phyloP scores from a whole-genome alignment of 1,140 invertebrate genomes.

The Chrysoperla carnea region DNA sequence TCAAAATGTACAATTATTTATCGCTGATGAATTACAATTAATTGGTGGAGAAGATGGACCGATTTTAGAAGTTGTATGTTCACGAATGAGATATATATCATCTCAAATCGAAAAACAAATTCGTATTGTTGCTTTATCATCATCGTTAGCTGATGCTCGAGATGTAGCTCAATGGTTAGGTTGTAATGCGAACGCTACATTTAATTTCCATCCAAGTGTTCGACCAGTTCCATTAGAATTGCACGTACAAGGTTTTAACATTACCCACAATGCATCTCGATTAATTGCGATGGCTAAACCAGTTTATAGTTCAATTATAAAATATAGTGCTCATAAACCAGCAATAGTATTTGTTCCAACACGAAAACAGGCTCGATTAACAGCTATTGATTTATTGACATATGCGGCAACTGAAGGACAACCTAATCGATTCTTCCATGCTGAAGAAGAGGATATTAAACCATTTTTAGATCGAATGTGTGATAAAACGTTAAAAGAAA shows the following conservation, averaged over 20 bases:
- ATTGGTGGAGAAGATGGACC: slow-evolving; percentile 81
- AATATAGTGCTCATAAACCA: slow-evolving; percentile 75
- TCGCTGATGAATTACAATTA: slow-evolving; percentile 93
- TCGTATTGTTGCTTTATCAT: slow-evolving; percentile 87
- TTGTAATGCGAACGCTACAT: slow-evolving; percentile 78
- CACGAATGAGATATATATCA: slow-evolving; percentile 92
- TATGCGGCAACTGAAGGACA: slow-evolving; percentile 79
- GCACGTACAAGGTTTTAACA: slow-evolving; percentile 95
- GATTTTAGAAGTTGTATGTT: slow-evolving; percentile 93
- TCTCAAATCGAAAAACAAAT: slow-evolving; percentile 89
- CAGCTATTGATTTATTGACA: slow-evolving; percentile 89
- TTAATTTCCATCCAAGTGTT: slow-evolving; percentile 98
- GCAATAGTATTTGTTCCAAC: slow-evolving; percentile 95
- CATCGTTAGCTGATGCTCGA: slow-evolving; percentile 85
- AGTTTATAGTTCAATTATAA: slow-evolving; percentile 84
- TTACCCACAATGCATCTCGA: slow-evolving; percentile 90
- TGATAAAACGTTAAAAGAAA: slow-evolving; percentile 80
- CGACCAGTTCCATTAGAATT: slow-evolving; percentile 87
- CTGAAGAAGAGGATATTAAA: slow-evolving; percentile 68
- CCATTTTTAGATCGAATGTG: slow-evolving; percentile 73
- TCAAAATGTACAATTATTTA: slow-evolving; percentile 92
- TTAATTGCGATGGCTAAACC: slow-evolving; percentile 96
- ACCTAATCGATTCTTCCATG: slow-evolving; percentile 74
- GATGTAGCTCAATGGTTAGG: slow-evolving; percentile 96
- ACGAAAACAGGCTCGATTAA: slow-evolving; percentile 79